Evolutionary conservation across 2,888 invertebrate genomes (phyloP), one percentile per base, ranked within the genome.

Genomic region (Sarcophaga carnaria): DNA sequence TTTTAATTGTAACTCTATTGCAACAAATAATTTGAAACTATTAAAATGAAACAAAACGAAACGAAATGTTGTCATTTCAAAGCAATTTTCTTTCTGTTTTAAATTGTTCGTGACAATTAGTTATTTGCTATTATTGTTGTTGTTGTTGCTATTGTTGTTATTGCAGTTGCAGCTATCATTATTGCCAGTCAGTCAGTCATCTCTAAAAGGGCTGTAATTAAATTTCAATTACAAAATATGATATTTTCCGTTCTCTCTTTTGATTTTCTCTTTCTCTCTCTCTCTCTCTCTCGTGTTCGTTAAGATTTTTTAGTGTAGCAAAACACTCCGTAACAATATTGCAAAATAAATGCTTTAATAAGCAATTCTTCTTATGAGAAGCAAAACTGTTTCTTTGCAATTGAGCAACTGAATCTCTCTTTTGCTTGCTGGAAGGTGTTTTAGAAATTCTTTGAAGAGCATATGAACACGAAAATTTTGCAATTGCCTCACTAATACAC

Each of bases 191-290:
- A 45, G 45, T 67, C 37, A 10, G 17, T 45, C 37, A 45, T 74
- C 22, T 62, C 62, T 14, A n/a, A 76, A 27, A 67, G 76, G 66
- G 66, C 54, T 76, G 66, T 66, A 27, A 76, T 76, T 66, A 66
- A 59, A 76, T 66, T 76, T 54, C 59, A 76, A 66, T 76, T 54
- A 4, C 17, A 54, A 14, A 14, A 14, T 12, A 8, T 54, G 5
- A 14, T 54, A 54, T 54, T 54, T 4, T 54, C 1, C 4, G 10
- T 54, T 54, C 5, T 54, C 17, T 54, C 17, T 17, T 54, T 54
- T 54, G 54, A 14, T 54, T 54, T 81, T 69, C 59, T 59, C 25
- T 37, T 5, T 4, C 69, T 69, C 49, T 22, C 4, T 49, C 22
- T 22, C 22, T 20, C 69, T 5, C 49, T 70, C 49, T 70, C 25